These are phyloP conservation scores for Hypomesus transpacificus DNA, from an alignment of 2,113 vertebrate species.

Conservation along the genomic window DNA sequence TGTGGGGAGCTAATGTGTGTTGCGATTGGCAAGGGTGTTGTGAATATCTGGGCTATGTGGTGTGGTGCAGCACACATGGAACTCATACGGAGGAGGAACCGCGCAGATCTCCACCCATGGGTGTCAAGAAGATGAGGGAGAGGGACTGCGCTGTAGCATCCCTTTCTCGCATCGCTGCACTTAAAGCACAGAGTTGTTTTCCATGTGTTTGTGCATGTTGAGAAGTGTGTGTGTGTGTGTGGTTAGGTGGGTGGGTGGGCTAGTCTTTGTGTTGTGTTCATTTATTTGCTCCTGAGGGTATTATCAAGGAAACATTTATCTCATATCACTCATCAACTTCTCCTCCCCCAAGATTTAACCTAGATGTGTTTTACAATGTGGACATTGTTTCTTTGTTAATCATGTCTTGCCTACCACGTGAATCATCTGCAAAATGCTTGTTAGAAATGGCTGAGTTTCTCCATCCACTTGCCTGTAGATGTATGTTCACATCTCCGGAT, in stretches of 20 bases:
- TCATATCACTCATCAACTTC: too few relatives aligned
- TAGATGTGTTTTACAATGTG: too few relatives aligned
- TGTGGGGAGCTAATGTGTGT: too few relatives aligned
- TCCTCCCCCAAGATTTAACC: too few relatives aligned
- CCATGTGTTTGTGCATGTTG: neutral
- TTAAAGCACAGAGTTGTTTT: neutral
- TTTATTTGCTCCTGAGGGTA: neutral
- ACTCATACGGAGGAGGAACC: neutral
- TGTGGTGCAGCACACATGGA: conserved; percentile 13
- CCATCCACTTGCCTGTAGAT: conserved; percentile 28
- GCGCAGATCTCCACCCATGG: neutral
- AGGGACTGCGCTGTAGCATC: neutral
- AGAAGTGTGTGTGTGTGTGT: conserved; percentile 11
- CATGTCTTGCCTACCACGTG: too few relatives aligned
- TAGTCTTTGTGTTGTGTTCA: neutral
- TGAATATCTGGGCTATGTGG: conserved; percentile 8
- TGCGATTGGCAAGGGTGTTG: neutral
- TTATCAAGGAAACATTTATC: neutral
- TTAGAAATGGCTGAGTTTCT: conserved; percentile 5
- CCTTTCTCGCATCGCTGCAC: conserved; percentile 9
- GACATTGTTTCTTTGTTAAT: too few relatives aligned
- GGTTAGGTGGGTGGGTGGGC: neutral
- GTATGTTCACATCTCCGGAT: conserved; percentile 30
- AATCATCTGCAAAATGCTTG: too few relatives aligned
- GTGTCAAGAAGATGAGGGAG: neutral